These are phyloP conservation scores for Burhinus oedicnemus DNA, from an alignment of 2,113 vertebrate genomes.

Conservation along the genomic window DNA sequence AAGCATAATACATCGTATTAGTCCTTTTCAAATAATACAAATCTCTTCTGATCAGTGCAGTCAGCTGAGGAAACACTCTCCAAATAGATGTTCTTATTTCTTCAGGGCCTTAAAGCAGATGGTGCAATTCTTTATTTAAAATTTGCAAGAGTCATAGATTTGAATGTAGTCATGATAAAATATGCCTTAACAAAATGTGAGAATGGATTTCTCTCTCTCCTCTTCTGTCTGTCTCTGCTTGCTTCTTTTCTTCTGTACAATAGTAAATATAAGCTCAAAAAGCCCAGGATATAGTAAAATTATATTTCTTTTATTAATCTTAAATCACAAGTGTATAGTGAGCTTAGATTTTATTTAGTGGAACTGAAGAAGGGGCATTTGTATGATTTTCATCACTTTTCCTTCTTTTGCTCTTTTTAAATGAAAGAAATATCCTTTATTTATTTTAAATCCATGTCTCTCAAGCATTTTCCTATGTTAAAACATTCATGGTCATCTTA, in stretches of 20 bases:
- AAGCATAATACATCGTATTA: background rate
- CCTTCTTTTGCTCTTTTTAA: background rate
- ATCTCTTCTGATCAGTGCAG: background rate
- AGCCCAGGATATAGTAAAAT: background rate
- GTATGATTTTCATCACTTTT: background rate
- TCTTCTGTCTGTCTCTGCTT: background rate
- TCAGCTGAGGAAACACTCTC: background rate
- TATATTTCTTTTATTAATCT: background rate
- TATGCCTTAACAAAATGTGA: background rate
- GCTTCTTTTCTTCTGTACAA: background rate
- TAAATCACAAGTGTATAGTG: background rate
- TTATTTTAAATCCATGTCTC: background rate
- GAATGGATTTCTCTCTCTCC: background rate
- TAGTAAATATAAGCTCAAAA: background rate
- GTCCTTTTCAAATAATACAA: background rate
- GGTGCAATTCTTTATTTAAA: conserved; percentile 44
- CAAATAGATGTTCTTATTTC: background rate
- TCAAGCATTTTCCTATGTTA: background rate
- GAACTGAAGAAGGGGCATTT: background rate
- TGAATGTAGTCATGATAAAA: background rate
- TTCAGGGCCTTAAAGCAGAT: conserved; percentile 40
- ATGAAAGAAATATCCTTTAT: background rate
- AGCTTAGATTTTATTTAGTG: background rate
- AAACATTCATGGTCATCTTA: background rate
- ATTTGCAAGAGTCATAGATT: conserved; percentile 1